Evolutionary conservation across 1,140 invertebrate genomes (phyloP).

Genomic region (Frieseomelitta varia): DNA sequence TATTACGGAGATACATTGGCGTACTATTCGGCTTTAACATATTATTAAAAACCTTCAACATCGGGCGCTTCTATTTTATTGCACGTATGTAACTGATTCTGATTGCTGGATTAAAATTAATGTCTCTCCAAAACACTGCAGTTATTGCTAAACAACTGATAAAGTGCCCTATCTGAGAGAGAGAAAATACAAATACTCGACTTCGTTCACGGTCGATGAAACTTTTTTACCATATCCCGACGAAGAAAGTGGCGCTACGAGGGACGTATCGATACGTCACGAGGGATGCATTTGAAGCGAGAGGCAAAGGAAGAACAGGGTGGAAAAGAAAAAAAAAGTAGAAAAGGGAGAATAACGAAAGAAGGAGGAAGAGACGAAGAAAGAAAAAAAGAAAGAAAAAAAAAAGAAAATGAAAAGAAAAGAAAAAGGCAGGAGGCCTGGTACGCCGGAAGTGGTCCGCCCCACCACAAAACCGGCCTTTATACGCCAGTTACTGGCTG

Average conservation of each 20-base stretch:
- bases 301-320: not conserved
- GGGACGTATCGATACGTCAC: conserved; percentile 12
- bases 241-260: not conserved
- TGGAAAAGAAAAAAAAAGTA: not conserved
- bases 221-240: not conserved
- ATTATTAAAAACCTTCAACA: no score
- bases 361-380: not conserved
- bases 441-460: conserved; percentile 32
- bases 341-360: not conserved
- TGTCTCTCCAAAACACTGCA: no score
- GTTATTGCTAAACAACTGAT: no score
- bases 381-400: not conserved
- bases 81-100: no score
- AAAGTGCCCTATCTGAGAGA: no score
- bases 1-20: no score
- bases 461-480: conserved; percentile 47
- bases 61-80: no score
- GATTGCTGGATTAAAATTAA: no score
- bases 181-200: no score
- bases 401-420: not conserved
- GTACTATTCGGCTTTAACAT: no score
- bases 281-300: not conserved
- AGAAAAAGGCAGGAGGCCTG: not conserved
- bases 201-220: no score
- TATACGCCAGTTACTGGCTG: conserved; percentile 57